Conservation (phyloP, 2,113 vertebrate genomes). For the Labeo catla region DNA sequence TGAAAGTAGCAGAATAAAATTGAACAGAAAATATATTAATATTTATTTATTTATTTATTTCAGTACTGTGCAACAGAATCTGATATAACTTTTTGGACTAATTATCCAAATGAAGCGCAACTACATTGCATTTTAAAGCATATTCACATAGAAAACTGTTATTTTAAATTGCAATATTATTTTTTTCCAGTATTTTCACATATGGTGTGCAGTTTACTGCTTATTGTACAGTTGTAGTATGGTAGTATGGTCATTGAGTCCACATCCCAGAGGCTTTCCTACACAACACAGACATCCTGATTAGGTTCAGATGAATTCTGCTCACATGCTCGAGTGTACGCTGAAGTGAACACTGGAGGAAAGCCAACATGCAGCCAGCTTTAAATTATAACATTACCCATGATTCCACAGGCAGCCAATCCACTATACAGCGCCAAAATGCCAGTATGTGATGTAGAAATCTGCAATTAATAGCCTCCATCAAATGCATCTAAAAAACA, state of each 20-base stretch:
- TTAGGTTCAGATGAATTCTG: constrained; percentile 41
- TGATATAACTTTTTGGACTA: too few relatives aligned
- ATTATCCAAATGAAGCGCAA: too few relatives aligned
- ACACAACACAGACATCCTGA: constrained; percentile 8
- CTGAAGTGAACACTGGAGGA: constrained; percentile 46
- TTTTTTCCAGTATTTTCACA: constrained; percentile 8
- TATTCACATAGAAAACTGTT: neutral
- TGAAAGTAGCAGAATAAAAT: too few relatives aligned
- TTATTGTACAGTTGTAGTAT: neutral
- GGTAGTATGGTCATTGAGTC: neutral
- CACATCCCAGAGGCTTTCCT: constrained; percentile 20
- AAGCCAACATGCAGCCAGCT: constrained; percentile 37
- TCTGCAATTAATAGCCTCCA: neutral
- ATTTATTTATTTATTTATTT: too few relatives aligned
- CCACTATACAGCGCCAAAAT: neutral
- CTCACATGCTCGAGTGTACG: constrained; percentile 42
- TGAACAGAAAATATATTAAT: too few relatives aligned
- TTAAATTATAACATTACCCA: constrained; percentile 30
- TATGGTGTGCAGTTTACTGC: neutral
- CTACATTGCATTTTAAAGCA: neutral
- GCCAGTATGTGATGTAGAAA: neutral
- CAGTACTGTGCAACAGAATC: too few relatives aligned
- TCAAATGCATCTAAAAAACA: neutral
- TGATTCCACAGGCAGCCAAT: constrained; percentile 1
- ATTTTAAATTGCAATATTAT: neutral